phyloP scores from a whole-genome alignment of 2,888 invertebrate genomes.

The Tipula confusa region DNA sequence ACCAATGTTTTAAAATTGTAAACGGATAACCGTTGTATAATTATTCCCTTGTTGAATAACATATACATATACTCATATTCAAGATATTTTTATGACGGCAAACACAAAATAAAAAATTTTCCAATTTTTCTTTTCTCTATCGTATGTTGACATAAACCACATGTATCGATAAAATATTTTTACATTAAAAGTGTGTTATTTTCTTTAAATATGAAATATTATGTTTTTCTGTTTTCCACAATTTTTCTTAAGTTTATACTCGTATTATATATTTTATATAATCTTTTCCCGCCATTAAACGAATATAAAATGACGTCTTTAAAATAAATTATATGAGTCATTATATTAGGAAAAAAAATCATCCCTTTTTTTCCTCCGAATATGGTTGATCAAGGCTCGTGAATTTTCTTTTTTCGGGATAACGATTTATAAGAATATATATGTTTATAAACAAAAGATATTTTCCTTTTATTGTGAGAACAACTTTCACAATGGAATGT shows the following conservation, averaged over 20 bases:
- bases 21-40: not conserved
- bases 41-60: not conserved
- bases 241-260: not conserved
- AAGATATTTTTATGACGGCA: not conserved
- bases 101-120: not conserved
- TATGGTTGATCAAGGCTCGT: not conserved
- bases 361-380: not conserved
- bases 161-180: slow-evolving; percentile 20
- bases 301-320: not conserved
- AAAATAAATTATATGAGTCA: not conserved
- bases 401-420: not conserved
- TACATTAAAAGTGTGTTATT: slow-evolving; percentile 3
- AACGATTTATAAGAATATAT: not conserved
- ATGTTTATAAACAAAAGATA: not conserved
- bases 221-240: not conserved
- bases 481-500: not conserved
- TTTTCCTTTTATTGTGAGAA: not conserved
- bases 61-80: not conserved
- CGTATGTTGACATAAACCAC: slow-evolving; percentile 1
- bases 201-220: not conserved
- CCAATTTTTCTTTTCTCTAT: not conserved
- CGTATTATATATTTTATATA: not conserved
- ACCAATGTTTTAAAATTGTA: not conserved
- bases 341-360: not conserved
- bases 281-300: not conserved